Evolutionary conservation across 1,140 invertebrate species (phyloP), one percentile per base, ranked within the genome.

Genomic region (Daktulosphaira vitifoliae): DNA sequence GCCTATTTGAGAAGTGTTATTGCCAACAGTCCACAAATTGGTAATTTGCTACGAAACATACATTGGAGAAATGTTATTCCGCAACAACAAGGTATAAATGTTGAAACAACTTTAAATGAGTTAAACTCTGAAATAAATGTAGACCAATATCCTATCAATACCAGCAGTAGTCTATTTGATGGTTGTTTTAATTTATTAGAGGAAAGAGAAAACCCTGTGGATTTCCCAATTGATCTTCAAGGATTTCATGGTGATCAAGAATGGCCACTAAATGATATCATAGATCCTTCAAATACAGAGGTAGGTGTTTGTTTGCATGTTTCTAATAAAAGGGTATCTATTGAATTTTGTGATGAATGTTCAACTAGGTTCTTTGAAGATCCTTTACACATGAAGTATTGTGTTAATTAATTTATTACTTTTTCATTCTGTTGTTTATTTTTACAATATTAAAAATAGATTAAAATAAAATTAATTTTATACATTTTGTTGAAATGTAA

Each of bases 121-220:
- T 62, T 62, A 46, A 62, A 62, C 42, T 62, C 56, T 46, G 42
- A 48, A 1, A 33, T n/a, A 25, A 62, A 39, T 29, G 8, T 48
- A 29, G 56, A 62, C 42, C 42, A 18, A 11, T 46, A 46, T 62
- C 56, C 56, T 48, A 46, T 48, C 23, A 22, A 18, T 25, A 9
- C 42, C 15, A 62, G 13, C 56, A n/a, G 9, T 48, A 62, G 56
- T 62, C 56, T 62, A 25, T 62, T 62, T 62, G 56, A 62, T 62
- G 56, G 56, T 62, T 62, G 13, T 62, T 62, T 62, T 62, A 42
- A 48, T 62, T 62, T 62, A 1, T 48, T 62, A 62, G 56, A 62
- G 23, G 54, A 46, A 26, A 62, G 54, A 62, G 42, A 48, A 9
- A 48, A 20, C n/a, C 23, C 11, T 13, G 9, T 33, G 26, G 16